Evolutionary conservation across 2,113 vertebrate species (phyloP).

Genomic region (Bos indicus): DNA sequence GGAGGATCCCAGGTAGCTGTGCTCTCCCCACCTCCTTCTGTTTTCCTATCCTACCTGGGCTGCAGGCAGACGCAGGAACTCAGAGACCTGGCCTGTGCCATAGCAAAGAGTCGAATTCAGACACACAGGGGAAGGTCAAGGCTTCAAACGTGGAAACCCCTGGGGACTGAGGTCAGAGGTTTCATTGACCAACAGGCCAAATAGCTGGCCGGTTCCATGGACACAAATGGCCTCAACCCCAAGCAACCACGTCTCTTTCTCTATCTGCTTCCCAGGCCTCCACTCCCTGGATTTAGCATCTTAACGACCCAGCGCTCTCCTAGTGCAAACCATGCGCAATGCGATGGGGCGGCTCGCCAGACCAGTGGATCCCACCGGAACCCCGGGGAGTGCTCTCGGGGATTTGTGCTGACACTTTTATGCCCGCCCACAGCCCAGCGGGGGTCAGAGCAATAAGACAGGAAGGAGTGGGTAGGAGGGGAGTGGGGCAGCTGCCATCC

Average conservation of each 20-base stretch:
- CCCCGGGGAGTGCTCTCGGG: not conserved
- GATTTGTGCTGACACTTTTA: not conserved
- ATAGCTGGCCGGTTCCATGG: slow-evolving; percentile 8
- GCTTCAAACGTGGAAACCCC: not conserved
- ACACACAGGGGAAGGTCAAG: not conserved
- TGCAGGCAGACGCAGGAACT: not conserved
- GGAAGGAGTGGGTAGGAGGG: not conserved
- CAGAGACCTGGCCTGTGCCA: not conserved
- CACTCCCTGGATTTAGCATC: not conserved
- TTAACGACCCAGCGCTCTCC: not conserved
- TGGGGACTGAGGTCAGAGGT: slow-evolving; percentile 5
- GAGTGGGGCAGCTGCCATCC: no score
- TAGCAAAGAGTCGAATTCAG: not conserved
- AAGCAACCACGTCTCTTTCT: not conserved
- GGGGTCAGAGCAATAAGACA: not conserved
- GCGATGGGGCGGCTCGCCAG: rapidly evolving
- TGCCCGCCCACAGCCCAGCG: not conserved
- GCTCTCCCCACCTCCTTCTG: not conserved
- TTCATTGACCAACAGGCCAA: not conserved
- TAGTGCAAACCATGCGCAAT: rapidly evolving
- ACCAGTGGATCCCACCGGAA: rapidly evolving
- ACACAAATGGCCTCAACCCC: not conserved
- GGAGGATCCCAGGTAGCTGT: not conserved
- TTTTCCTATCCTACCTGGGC: not conserved
- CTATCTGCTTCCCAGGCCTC: not conserved